Conservation (phyloP, 2,888 invertebrate species). For the Plagodis dolabraria region DNA sequence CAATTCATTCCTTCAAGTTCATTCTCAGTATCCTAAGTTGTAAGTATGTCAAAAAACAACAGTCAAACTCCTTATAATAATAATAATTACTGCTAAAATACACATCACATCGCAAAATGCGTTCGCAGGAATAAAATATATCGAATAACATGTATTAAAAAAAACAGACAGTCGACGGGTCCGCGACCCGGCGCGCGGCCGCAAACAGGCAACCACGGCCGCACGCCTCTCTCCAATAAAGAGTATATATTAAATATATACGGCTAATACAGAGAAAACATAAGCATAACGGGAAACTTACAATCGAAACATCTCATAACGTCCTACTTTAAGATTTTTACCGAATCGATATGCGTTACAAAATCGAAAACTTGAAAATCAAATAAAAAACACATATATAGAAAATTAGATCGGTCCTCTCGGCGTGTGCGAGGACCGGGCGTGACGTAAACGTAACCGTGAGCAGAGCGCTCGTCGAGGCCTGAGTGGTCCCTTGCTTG, state of each 20-base stretch:
- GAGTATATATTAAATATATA: constrained; percentile 79
- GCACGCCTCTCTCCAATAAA: constrained; percentile 70
- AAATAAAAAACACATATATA: constrained; percentile 83
- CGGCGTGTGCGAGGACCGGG: constrained; percentile 66
- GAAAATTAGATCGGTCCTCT: constrained; percentile 75
- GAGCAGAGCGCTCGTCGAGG: constrained; percentile 57
- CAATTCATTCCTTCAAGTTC: constrained; percentile 74
- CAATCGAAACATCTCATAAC: constrained; percentile 85
- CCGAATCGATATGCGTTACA: constrained; percentile 83
- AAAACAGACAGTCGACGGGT: constrained; percentile 81
- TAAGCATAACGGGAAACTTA: constrained; percentile 85
- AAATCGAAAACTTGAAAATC: constrained; percentile 85
- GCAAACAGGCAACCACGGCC: constrained; percentile 83
- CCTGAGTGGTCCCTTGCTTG: constrained; percentile 73
- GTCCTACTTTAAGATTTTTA: constrained; percentile 85
- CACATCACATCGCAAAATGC: constrained; percentile 90
- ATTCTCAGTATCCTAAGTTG: constrained; percentile 81
- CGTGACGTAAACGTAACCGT: constrained; percentile 65
- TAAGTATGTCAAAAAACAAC: constrained; percentile 85
- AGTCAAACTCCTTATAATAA: constrained; percentile 84
- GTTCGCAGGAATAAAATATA: constrained; percentile 92
- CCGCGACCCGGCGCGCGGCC: constrained; percentile 70
- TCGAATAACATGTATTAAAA: constrained; percentile 87
- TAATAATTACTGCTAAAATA: constrained; percentile 87
- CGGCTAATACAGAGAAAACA: constrained; percentile 79